Percentiles rank a stretch among this genome's conserved stretches.
Evolutionary conservation across 2,888 invertebrate species (phyloP).

Genomic region (Tenthredo amoena): DNA sequence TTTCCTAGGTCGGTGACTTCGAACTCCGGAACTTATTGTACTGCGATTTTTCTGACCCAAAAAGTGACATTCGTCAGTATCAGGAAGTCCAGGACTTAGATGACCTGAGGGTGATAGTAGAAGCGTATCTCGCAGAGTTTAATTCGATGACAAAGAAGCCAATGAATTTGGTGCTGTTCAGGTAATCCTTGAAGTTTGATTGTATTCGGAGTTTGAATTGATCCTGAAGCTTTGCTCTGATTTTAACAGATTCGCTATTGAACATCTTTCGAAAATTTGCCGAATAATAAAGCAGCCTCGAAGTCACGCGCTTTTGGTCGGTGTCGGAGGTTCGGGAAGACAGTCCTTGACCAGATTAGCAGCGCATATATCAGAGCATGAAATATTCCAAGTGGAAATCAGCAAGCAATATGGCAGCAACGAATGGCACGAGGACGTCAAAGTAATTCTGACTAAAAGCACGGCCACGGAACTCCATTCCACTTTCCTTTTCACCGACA

Average conservation of each 20-base stretch:
- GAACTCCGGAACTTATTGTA: slow-evolving; percentile 93
- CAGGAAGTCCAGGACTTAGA: slow-evolving; percentile 93
- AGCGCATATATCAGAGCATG: slow-evolving; percentile 96
- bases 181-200: slow-evolving; percentile 77
- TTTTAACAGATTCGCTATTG: slow-evolving; percentile 90
- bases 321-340: slow-evolving; percentile 95
- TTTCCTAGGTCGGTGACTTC: slow-evolving; percentile 85
- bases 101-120: slow-evolving; percentile 89
- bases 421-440: slow-evolving; percentile 97
- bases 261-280: slow-evolving; percentile 94
- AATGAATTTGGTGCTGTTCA: slow-evolving; percentile 95
- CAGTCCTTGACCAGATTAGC: slow-evolving; percentile 94
- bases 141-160: slow-evolving; percentile 98
- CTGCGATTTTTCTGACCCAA: slow-evolving; percentile 97
- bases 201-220: neutral
- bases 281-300: slow-evolving; percentile 95
- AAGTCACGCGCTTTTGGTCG: slow-evolving; percentile 93
- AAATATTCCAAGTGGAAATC: slow-evolving; percentile 93
- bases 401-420: slow-evolving; percentile 89
- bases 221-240: neutral
- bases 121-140: slow-evolving; percentile 93
- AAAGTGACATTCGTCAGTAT: slow-evolving; percentile 93
- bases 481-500: slow-evolving; percentile 94
- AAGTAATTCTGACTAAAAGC: slow-evolving; percentile 88
- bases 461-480: slow-evolving; percentile 92